Evolutionary conservation across 2,797 vertebrate genomes (phyloP).

Genomic region (Manis javanica): DNA sequence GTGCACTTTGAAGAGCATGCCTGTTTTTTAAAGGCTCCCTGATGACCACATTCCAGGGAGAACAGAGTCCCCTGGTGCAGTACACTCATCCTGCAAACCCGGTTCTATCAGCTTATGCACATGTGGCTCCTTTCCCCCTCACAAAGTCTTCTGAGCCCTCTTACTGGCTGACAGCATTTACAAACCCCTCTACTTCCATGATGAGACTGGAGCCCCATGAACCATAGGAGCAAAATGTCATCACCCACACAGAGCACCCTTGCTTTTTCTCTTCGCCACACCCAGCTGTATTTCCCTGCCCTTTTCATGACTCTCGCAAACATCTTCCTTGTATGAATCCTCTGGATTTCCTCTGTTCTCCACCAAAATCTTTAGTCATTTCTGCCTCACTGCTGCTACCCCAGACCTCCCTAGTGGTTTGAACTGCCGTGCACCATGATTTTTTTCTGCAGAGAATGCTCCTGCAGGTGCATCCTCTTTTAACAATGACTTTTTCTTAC

Average conservation of each 20-base stretch:
- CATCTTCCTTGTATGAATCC: not conserved
- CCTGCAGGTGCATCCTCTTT: not conserved
- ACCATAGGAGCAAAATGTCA: not conserved
- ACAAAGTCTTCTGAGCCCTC: not conserved
- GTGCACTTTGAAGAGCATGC: not conserved
- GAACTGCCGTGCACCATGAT: not conserved
- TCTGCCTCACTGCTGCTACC: not conserved
- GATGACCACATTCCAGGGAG: not conserved
- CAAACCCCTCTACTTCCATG: not conserved
- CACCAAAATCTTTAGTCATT: not conserved
- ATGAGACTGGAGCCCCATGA: not conserved
- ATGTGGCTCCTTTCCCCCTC: not conserved
- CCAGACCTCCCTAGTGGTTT: not conserved
- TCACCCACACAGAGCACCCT: not conserved
- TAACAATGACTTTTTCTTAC: not conserved
- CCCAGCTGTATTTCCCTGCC: not conserved
- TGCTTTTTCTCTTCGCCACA: not conserved
- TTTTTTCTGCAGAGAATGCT: not conserved
- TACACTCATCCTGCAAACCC: not conserved
- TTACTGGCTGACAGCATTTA: not conserved
- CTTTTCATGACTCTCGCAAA: not conserved
- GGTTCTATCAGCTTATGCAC: not conserved
- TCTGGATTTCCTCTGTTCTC: slow-evolving; percentile 1
- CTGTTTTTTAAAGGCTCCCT: not conserved
- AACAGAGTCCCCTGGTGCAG: not conserved